Evolutionary conservation across 2,113 vertebrate genomes (phyloP).

Genomic region (Cyanocitta stelleri): DNA sequence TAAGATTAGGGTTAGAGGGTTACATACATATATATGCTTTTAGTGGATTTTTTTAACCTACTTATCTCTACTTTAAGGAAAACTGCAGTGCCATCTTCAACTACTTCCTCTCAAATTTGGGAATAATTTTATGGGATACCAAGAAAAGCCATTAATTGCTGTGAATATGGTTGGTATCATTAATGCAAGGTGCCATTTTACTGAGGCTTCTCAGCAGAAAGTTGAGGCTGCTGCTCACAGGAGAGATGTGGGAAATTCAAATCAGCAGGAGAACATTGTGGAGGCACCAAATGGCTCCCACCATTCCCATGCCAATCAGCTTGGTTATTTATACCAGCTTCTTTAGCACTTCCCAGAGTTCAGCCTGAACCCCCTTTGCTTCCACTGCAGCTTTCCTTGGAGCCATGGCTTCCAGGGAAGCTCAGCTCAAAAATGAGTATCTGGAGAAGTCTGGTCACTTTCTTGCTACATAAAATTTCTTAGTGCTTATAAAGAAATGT

Average conservation of each 20-base stretch:
- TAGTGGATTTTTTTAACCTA: slow-evolving; percentile 26
- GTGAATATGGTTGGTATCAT: not conserved
- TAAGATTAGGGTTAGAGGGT: slow-evolving; percentile 46
- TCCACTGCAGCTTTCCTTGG: slow-evolving; percentile 9
- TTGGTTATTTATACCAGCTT: not conserved
- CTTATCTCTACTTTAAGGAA: slow-evolving; percentile 34
- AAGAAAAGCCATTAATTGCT: not conserved
- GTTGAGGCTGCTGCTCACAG: not conserved
- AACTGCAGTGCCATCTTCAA: slow-evolving; percentile 22
- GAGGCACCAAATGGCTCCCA: not conserved
- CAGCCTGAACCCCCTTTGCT: not conserved
- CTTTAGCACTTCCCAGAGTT: not conserved
- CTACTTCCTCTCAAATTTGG: not conserved
- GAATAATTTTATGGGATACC: not conserved
- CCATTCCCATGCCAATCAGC: not conserved
- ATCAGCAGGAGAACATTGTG: not conserved
- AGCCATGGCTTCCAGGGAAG: not conserved
- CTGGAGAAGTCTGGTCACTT: slow-evolving; percentile 1
- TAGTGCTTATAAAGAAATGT: slow-evolving; percentile 51
- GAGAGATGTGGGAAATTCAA: not conserved
- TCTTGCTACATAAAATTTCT: slow-evolving; percentile 28
- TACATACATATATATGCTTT: slow-evolving; percentile 43
- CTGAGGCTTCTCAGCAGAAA: not conserved
- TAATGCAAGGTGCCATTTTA: not conserved
- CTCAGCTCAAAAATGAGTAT: not conserved